phyloP scores from a whole-genome alignment of 1,140 invertebrate species.

The Epicauta chinensis region DNA sequence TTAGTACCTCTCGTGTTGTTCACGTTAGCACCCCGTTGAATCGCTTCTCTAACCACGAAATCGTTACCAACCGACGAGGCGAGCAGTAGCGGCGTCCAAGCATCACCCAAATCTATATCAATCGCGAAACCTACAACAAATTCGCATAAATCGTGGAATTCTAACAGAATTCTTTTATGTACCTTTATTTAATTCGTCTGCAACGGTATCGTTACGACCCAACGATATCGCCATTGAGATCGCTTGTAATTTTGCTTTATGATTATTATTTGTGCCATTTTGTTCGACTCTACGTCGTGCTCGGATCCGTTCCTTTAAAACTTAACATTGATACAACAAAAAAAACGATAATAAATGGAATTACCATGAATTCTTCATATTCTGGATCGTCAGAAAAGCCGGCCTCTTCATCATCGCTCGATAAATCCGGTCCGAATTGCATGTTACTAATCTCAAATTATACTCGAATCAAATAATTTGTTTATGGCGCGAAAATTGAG shows the following conservation, averaged over 20 bases:
- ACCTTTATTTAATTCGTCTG: slow-evolving; percentile 22
- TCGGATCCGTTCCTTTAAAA: slow-evolving; percentile 9
- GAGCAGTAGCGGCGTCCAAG: slow-evolving; percentile 33
- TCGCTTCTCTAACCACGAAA: slow-evolving; percentile 24
- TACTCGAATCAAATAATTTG: too few relatives aligned
- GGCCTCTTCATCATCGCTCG: slow-evolving; percentile 24
- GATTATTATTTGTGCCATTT: neutral
- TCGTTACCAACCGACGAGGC: slow-evolving; percentile 26
- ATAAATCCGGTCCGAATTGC: slow-evolving; percentile 19
- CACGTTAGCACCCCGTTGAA: slow-evolving; percentile 31
- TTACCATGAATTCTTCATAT: slow-evolving; percentile 21
- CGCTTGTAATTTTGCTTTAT: slow-evolving; percentile 18
- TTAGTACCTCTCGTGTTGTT: slow-evolving; percentile 29
- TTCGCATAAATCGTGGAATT: too few relatives aligned
- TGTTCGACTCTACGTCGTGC: neutral
- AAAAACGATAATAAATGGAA: slow-evolving; percentile 3
- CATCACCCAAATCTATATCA: slow-evolving; percentile 25
- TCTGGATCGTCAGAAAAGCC: slow-evolving; percentile 23
- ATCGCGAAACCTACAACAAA: slow-evolving; percentile 26
- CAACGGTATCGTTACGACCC: slow-evolving; percentile 11
- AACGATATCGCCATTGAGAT: slow-evolving; percentile 19
- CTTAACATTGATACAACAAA: neutral
- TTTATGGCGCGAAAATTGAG: too few relatives aligned
- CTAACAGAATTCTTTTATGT: too few relatives aligned
- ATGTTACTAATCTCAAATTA: too few relatives aligned